Evolutionary conservation across 35 echinoderm and acorn worm genomes (phyloP).

Genomic region (Stichopus chloronotus): DNA sequence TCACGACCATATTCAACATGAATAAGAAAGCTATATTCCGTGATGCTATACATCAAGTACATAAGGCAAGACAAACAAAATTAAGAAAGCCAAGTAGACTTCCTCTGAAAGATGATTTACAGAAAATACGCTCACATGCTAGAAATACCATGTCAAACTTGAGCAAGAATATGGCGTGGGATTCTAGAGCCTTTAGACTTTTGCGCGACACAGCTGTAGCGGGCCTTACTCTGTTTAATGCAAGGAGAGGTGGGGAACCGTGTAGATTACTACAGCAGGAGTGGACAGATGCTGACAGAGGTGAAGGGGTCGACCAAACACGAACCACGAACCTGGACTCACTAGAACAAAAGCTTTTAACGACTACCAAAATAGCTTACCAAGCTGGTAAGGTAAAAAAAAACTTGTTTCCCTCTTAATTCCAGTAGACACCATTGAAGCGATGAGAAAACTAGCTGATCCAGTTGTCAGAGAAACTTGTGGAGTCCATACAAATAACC

Average conservation of each 20-base stretch:
- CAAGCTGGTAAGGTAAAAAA: slow-evolving; percentile 34
- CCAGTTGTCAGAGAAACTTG: background rate
- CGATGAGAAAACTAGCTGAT: slow-evolving; percentile 28
- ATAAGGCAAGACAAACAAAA: slow-evolving; percentile 18
- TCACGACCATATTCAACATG: background rate
- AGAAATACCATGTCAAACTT: slow-evolving; percentile 3
- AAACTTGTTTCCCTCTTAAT: slow-evolving; percentile 41
- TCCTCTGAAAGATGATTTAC: background rate
- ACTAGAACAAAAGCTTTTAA: slow-evolving; percentile 20
- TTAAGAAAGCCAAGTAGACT: slow-evolving; percentile 1
- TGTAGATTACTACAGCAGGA: slow-evolving; percentile 39
- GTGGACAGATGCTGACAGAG: slow-evolving; percentile 48
- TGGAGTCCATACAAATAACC: slow-evolving; percentile 20
- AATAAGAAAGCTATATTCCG: background rate
- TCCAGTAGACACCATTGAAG: slow-evolving; percentile 30
- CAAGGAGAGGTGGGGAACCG: slow-evolving; percentile 35
- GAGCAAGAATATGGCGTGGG: background rate
- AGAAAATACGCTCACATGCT: background rate
- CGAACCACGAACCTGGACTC: background rate
- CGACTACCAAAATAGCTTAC: slow-evolving; percentile 25
- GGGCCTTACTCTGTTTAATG: slow-evolving; percentile 39
- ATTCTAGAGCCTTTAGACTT: slow-evolving; percentile 11
- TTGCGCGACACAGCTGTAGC: slow-evolving; percentile 24
- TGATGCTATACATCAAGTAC: background rate
- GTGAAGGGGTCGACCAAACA: slow-evolving; percentile 37